These are phyloP conservation scores for Coccyzus lansbergi DNA, from an alignment of 2,797 vertebrate species.

Conservation along the genomic window DNA sequence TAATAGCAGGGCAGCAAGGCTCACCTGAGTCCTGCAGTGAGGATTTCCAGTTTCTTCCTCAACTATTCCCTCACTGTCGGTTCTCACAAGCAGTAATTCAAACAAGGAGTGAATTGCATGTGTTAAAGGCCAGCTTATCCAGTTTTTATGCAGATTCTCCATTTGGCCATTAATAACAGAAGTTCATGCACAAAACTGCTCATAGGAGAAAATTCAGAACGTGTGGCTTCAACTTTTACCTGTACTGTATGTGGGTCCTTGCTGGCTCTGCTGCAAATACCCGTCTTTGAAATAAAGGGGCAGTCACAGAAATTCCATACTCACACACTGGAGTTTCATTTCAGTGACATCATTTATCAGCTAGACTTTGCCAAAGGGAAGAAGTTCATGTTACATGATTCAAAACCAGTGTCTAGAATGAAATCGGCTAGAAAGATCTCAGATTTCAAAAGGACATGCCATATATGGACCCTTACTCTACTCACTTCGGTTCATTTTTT, in stretches of 20 bases:
- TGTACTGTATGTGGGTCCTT: not conserved
- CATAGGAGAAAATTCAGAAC: not conserved
- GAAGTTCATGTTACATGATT: not conserved
- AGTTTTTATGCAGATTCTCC: not conserved
- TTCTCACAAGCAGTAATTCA: not conserved
- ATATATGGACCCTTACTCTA: not conserved
- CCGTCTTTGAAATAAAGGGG: not conserved
- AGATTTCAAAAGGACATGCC: not conserved
- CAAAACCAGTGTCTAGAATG: not conserved
- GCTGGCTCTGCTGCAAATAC: not conserved
- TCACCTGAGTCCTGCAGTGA: not conserved
- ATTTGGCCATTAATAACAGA: not conserved
- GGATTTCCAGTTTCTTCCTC: not conserved
- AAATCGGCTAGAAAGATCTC: not conserved
- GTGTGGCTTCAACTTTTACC: not conserved
- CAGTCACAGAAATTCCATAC: slow-evolving; percentile 37
- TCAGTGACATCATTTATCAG: slow-evolving; percentile 39
- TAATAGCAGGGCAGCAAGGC: not conserved
- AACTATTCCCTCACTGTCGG: not conserved
- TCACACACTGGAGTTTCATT: slow-evolving; percentile 20
- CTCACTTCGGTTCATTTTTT: not conserved
- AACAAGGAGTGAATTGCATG: not conserved
- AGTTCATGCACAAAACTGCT: not conserved
- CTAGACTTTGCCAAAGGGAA: slow-evolving; percentile 21
- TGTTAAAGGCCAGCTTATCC: not conserved